A percentile compares a stretch with the other conserved stretches of the same genome.
These are phyloP conservation scores for Macrocentrus cingulum DNA, from an alignment of 1,140 invertebrate species.

Conservation along the genomic window DNA sequence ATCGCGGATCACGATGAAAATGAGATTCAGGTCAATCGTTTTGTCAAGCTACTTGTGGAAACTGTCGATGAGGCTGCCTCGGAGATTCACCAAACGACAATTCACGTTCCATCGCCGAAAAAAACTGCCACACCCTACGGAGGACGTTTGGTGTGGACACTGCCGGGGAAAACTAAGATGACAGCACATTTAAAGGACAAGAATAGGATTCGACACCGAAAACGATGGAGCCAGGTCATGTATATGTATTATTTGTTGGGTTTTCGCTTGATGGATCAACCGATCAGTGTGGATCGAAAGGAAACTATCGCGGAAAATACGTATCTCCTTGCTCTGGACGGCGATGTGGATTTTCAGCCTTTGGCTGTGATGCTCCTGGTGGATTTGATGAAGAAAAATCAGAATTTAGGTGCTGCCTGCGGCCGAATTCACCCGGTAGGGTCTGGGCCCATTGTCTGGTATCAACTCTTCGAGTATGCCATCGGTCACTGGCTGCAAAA, in stretches of 20 bases:
- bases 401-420: slow-evolving; percentile 85
- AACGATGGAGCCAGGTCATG: slow-evolving; percentile 86
- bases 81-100: slow-evolving; percentile 69
- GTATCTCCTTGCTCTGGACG: slow-evolving; percentile 86
- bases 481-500: slow-evolving; percentile 95
- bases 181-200: slow-evolving; percentile 89
- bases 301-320: slow-evolving; percentile 83
- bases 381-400: slow-evolving; percentile 90
- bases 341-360: slow-evolving; percentile 91
- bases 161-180: slow-evolving; percentile 85
- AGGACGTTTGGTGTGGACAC: slow-evolving; percentile 78
- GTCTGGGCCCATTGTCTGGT: slow-evolving; percentile 87
- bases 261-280: slow-evolving; percentile 74
- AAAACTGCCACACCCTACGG: slow-evolving; percentile 87
- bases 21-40: slow-evolving; percentile 77
- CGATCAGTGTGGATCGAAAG: slow-evolving; percentile 70
- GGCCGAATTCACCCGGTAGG: slow-evolving; percentile 91
- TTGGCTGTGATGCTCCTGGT: slow-evolving; percentile 81
- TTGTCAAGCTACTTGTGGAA: slow-evolving; percentile 76
- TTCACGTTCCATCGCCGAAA: slow-evolving; percentile 71
- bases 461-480: slow-evolving; percentile 92
- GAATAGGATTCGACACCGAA: slow-evolving; percentile 81
- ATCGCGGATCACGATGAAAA: slow-evolving; percentile 73
- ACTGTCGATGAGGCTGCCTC: slow-evolving; percentile 78
- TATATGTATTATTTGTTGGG: slow-evolving; percentile 94